A percentile compares a stretch with the other conserved stretches of the same genome.
These are phyloP conservation scores for Pogonognathellus flavescens DNA, from an alignment of 1,140 invertebrate species.

Conservation along the genomic window DNA sequence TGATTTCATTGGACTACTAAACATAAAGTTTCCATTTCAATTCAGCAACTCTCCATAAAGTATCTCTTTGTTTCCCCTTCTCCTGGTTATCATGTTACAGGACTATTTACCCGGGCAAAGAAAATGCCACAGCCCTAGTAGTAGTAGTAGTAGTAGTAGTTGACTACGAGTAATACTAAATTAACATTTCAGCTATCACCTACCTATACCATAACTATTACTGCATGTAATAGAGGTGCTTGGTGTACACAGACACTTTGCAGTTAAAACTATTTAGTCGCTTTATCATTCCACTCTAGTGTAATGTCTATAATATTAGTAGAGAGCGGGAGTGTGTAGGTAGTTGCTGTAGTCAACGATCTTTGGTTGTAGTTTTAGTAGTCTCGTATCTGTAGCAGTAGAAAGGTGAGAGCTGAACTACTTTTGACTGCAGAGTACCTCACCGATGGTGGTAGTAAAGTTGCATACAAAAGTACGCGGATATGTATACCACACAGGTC, in stretches of 20 bases:
- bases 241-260: neutral
- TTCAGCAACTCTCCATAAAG: neutral
- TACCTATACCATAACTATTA: neutral
- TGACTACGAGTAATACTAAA: neutral
- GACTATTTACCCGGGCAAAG: conserved; percentile 8
- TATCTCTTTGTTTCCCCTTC: conserved; percentile 15
- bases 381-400: too few species aligned
- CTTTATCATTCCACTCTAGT: too few species aligned
- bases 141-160: too few species aligned
- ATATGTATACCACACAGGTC: neutral
- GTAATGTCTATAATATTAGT: too few species aligned
- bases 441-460: neutral
- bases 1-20: conserved; percentile 36
- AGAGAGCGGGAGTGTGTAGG: too few species aligned
- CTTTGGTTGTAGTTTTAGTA: too few species aligned
- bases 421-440: neutral
- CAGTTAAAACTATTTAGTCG: neutral
- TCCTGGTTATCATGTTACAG: conserved; percentile 33
- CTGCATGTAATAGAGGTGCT: neutral
- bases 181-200: conserved; percentile 7
- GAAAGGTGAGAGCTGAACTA: neutral
- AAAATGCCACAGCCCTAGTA: too few species aligned
- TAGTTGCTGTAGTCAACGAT: too few species aligned
- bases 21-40: conserved; percentile 39
- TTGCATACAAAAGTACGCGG: neutral